Conservation (phyloP, 2,888 invertebrate genomes). For the Fragum fragum region DNA sequence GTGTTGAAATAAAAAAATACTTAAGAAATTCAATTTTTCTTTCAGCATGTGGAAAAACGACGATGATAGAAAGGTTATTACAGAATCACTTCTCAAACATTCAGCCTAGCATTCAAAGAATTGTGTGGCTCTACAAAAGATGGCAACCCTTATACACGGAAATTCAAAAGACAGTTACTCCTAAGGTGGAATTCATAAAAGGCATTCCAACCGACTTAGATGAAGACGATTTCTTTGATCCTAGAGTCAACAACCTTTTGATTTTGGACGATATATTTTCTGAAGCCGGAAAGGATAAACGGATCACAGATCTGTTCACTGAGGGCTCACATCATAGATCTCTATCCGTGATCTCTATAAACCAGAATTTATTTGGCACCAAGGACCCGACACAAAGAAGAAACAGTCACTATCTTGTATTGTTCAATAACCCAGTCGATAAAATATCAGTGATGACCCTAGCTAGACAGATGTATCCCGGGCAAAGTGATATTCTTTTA, state of each 20-base stretch:
- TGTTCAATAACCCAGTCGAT: conserved; percentile 35
- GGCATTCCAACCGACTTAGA: conserved; percentile 44
- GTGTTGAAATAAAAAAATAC: no score
- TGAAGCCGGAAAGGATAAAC: conserved; percentile 37
- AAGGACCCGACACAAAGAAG: conserved; percentile 38
- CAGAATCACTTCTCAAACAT: conserved; percentile 27
- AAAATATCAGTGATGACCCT: conserved; percentile 13
- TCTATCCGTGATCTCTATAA: conserved; percentile 28
- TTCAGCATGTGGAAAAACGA: conserved; percentile 44
- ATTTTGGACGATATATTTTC: conserved; percentile 54
- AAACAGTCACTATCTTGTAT: conserved; percentile 36
- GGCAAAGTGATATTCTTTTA: conserved; percentile 29
- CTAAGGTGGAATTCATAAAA: conserved; percentile 56
- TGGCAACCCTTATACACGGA: conserved; percentile 52
- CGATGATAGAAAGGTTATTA: conserved; percentile 34
- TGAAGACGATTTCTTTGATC: conserved; percentile 52
- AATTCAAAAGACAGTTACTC: conserved; percentile 37
- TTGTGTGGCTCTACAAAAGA: conserved; percentile 61
- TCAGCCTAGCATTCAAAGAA: conserved; percentile 55
- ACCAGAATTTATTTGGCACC: conserved; percentile 39
- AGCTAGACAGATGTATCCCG: conserved; percentile 53
- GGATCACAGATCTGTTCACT: conserved; percentile 52
- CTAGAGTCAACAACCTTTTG: conserved; percentile 49
- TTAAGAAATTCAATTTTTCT: not conserved
- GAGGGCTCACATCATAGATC: conserved; percentile 45